phyloP scores from a whole-genome alignment of 1,140 invertebrate genomes.

The Trachymyrmex cornetzi region DNA sequence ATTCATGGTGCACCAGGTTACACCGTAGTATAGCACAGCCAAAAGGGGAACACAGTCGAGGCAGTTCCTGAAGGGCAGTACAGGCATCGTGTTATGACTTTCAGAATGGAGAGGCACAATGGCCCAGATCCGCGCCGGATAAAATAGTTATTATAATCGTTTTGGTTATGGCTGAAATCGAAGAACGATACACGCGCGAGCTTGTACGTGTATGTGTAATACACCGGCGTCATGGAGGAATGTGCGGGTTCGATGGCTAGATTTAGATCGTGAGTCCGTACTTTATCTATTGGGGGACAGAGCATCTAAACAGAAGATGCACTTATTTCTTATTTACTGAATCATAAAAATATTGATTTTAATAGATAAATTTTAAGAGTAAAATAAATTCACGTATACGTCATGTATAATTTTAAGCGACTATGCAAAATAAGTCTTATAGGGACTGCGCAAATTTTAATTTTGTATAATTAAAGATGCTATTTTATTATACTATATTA shows the following conservation, averaged over 20 bases:
- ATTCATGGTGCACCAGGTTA: slow-evolving; percentile 79
- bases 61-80: slow-evolving; percentile 80
- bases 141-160: slow-evolving; percentile 87
- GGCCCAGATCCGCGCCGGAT: slow-evolving; percentile 86
- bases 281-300: slow-evolving; percentile 51
- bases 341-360: slow-evolving; percentile 77
- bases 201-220: slow-evolving; percentile 25
- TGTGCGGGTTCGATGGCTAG: slow-evolving; percentile 49
- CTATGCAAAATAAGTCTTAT: not conserved
- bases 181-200: slow-evolving; percentile 36
- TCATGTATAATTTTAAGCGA: slow-evolving; percentile 1
- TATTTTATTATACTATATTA: not conserved
- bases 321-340: slow-evolving; percentile 65
- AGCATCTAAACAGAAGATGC: slow-evolving; percentile 74
- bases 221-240: slow-evolving; percentile 30
- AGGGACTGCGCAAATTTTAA: not conserved
- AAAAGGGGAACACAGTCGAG: slow-evolving; percentile 73
- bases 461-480: not conserved
- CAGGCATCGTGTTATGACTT: slow-evolving; percentile 86
- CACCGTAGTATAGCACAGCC: slow-evolving; percentile 55
- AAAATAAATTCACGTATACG: not conserved
- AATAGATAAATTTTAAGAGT: slow-evolving; percentile 23
- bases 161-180: slow-evolving; percentile 78
- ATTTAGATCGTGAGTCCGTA: slow-evolving; percentile 41
- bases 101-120: slow-evolving; percentile 86